Base-by-base conservation (phyloP, 2,113 vertebrate genomes). In the Theropithecus gelada region DNA sequence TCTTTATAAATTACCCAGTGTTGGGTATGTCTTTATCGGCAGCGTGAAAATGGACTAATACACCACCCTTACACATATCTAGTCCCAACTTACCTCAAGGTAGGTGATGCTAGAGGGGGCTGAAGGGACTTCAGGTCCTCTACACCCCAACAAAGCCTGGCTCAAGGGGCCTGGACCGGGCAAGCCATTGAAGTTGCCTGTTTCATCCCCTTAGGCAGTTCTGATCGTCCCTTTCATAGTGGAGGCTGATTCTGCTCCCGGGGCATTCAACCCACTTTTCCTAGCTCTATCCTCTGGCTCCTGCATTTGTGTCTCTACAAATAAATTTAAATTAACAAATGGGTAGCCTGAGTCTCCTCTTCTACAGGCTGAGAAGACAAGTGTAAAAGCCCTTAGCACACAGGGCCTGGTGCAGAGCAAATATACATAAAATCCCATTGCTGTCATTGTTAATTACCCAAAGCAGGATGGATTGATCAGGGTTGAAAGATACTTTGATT, bases 321-420 rank as follows among this genome's bases (percentile, higher is more conserved):
- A 90, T 5, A 57, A 43, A 79, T 11, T 14, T 22, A 48, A 76
- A 12, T 11, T 17, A 23, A 5, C 9, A 55, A 92, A 38, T 1
- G 27, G 22, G n/a, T 10, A 30, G 17, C 18, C 9, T 0, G 0
- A 25, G 7, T 40, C n/a, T n/a, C 18, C 59, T 76, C 8, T 68
- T 11, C 55, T 25, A 20, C 4, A 55, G 9, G 27, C 8, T 11
- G 7, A n/a, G 57, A 59, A 11, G 66, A 5, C 20, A 16, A 30
- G 38, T 32, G 4, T 32, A 72, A 55, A 80, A 78, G 78, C 18
- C 40, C 27, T n/a, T 22, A 13, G 22, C 55, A 35, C n/a, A 16
- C 8, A 27, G 8, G 16, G 70, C 43, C 25, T 18, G 30, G 30
- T 2, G 9, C 32, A 6, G 0, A 38, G 85, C 38, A 16, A 66